Base-by-base conservation (phyloP, 2,888 invertebrate species). In the Macrosoma leucophasiata region DNA sequence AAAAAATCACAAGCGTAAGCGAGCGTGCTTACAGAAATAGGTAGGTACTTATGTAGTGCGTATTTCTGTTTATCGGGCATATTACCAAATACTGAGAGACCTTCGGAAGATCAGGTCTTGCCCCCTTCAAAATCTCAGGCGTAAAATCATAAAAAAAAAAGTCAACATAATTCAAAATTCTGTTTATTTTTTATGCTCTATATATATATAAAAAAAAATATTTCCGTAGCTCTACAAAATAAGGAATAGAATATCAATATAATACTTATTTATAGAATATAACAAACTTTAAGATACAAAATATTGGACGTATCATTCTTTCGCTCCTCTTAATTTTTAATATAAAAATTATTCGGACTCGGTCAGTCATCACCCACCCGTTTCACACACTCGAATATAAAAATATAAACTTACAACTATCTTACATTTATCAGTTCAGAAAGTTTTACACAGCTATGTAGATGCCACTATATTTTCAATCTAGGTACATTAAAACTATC, bases 321-420 rank as follows among this genome's bases (percentile, higher is more conserved):
- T 57, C 73, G 40, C 48, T 68, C 78, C 77, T 67, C 50, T 41
- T 68, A 81, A 81, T 78, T 76, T 81, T 81, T 81, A 81, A 81
- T 81, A 81, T 81, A 81, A 81, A 81, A 81, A 81, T 78, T 77
- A 71, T 67, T 69, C 57, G 75, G 79, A 68, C 52, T 44, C 66
- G 62, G 43, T 40, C 68, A 69, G 41, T 44, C 70, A 55, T 58
- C 46, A 57, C 52, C 30, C 41, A 42, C 39, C 56, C 53, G 48
- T 37, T 50, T 57, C 43, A 57, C 58, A 61, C 60, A 58, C 61
- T 58, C 60, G 60, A 63, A 63, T 68, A 65, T 51, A 69, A 67
- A 68, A 66, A 66, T 62, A 68, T 59, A 50, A 56, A 52, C 58
- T 62, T 66, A 68, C 36, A 43, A 28, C 60, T 64, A 63, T 53